Conservation (phyloP, 2,797 vertebrate genomes). For the Champsocephalus gunnari region DNA sequence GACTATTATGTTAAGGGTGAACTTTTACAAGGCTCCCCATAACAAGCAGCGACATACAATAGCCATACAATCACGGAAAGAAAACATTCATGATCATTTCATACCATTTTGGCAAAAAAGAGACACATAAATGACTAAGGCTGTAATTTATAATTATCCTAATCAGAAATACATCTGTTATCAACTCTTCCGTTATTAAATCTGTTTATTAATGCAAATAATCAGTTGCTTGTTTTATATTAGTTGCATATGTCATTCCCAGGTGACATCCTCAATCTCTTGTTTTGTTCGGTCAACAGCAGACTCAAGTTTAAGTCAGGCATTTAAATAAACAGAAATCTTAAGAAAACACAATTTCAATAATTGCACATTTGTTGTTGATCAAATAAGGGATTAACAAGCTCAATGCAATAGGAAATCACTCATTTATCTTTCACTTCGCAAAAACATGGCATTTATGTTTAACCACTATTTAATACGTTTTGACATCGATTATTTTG, state of each 20-base stretch:
- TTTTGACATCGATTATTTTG: not conserved
- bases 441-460: not conserved
- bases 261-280: not conserved
- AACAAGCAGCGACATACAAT: conserved; percentile 7
- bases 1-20: conserved; percentile 1
- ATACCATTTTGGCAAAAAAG: too few relatives aligned
- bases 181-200: not conserved
- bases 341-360: not conserved
- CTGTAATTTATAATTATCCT: not conserved
- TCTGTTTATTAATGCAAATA: not conserved
- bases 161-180: not conserved
- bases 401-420: not conserved
- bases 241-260: not conserved
- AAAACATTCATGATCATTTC: not conserved
- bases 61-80: not conserved
- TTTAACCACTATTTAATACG: not conserved
- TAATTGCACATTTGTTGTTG: not conserved
- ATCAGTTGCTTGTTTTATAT: not conserved
- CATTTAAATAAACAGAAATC: too few relatives aligned
- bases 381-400: not conserved
- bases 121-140: too few relatives aligned
- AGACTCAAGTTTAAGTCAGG: not conserved
- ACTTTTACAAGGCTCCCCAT: conserved; percentile 12
- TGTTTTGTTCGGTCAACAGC: not conserved
- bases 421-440: not conserved